These are phyloP conservation scores for Xanthorhoe spadicearia DNA, from an alignment of 2,888 invertebrate genomes.

Conservation along the genomic window DNA sequence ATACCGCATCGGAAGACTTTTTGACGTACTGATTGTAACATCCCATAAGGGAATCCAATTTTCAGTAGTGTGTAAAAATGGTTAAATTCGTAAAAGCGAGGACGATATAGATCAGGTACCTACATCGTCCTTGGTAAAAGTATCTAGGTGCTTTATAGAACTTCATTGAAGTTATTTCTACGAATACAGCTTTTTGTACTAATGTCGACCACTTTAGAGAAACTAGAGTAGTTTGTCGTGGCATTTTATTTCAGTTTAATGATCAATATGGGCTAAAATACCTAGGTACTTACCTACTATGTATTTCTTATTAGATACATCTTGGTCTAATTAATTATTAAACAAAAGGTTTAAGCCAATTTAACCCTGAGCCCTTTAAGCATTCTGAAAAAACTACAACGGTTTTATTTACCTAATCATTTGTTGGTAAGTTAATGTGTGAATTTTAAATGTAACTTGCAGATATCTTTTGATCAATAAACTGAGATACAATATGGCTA, in stretches of 20 bases:
- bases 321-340: too few species aligned
- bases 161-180: conserved; percentile 19
- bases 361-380: not conserved
- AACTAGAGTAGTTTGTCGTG: conserved; percentile 40
- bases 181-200: conserved; percentile 43
- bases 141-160: too few species aligned
- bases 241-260: conserved; percentile 24
- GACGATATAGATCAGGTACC: too few species aligned
- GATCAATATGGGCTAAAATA: not conserved
- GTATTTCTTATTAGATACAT: too few species aligned
- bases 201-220: conserved; percentile 54
- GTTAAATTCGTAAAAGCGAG: conserved; percentile 43
- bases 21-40: conserved; percentile 60
- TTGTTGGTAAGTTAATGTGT: not conserved
- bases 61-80: conserved; percentile 57
- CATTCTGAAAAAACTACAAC: not conserved
- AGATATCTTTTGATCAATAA: not conserved
- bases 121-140: too few species aligned
- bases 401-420: not conserved
- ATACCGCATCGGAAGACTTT: conserved; percentile 62
- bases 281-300: too few species aligned
- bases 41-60: conserved; percentile 60
- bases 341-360: too few species aligned
- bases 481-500: conserved; percentile 10
- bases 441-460: not conserved